Percentiles rank a stretch among this genome's conserved stretches.
Conservation (phyloP, 53 echinoderm and acorn worm genomes). For the Astropecten irregularis region DNA sequence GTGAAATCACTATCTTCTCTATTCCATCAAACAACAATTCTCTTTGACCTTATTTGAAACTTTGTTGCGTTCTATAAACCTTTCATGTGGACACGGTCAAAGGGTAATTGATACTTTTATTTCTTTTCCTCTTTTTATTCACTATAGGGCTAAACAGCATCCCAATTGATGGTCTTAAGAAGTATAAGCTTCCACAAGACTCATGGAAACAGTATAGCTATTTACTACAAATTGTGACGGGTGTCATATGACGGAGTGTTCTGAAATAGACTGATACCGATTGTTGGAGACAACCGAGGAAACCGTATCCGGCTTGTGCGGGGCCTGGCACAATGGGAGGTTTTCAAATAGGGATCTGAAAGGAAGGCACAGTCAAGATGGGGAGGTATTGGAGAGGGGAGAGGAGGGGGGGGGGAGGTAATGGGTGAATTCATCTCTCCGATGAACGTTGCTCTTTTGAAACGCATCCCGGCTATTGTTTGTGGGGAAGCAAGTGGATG, state of each 20-base stretch:
- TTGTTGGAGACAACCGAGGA: neutral
- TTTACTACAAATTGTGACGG: constrained; percentile 30
- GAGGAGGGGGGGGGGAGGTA: neutral
- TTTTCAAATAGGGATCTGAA: constrained; percentile 5
- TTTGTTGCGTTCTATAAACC: neutral
- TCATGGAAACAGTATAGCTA: constrained; percentile 17
- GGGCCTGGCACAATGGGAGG: constrained; percentile 32
- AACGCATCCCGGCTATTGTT: constrained; percentile 52
- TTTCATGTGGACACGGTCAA: constrained; percentile 1
- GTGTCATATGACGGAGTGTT: constrained; percentile 31
- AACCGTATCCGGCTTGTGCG: constrained; percentile 2
- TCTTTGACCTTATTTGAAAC: constrained; percentile 19
- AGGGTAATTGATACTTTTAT: constrained; percentile 47
- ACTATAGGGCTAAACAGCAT: neutral
- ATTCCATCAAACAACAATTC: constrained; percentile 9
- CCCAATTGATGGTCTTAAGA: constrained; percentile 8
- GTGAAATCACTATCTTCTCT: too few relatives aligned
- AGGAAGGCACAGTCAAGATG: constrained; percentile 12
- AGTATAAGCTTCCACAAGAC: neutral
- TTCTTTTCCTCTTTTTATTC: neutral
- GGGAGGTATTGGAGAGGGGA: too few relatives aligned
- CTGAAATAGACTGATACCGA: neutral
- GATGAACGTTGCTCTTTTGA: constrained; percentile 42
- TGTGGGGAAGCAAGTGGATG: constrained; percentile 52
- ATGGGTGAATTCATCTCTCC: constrained; percentile 26